Evolutionary conservation across 1,140 invertebrate species (phyloP), one percentile per base, ranked within the genome.

Genomic region (Euwallacea fornicatus): DNA sequence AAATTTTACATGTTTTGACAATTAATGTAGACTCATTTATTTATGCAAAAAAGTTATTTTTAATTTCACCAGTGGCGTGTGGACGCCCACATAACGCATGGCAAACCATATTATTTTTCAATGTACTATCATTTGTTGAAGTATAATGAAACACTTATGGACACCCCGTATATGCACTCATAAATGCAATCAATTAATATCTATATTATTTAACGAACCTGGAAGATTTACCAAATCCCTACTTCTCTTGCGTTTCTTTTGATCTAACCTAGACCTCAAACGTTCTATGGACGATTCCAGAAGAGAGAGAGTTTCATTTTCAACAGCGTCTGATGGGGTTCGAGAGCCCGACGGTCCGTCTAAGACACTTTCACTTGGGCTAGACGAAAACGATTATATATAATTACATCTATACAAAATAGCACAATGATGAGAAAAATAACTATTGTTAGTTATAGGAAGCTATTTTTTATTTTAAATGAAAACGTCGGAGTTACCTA

Each of bases 271-370:
- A 16, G 73, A 74, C 47, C 71, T 74, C 46, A 72, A 59, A 33
- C 74, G 33, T 69, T 82, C 83, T 58, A 83, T 82, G 21, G 72
- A 77, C 16, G 82, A 81, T 15, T 79, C 78, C 50, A 79, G 62
- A n/a, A 75, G 53, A 42, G 72, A 63, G 15, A 69, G 46, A 2
- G 63, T 82, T 10, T 80, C 77, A 7, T 69, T 16, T 74, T 76
- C 71, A 61, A 79, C 75, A 78, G 81, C 59, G 74, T 83, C 80
- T 78, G 81, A 73, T 69, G 70, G 71, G 16, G 47, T 71, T 47
- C 61, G 42, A 2, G 68, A 43, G 21, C 56, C 68, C 8, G 59
- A 69, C 54, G 13, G 21, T 41, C 21, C 64, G 13, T 70, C 69
- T 7, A 8, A 15, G 11, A 66, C 50, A 44, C 69, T 71, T 58